phyloP scores from a whole-genome alignment of 2,113 vertebrate genomes.

The Menidia beryllina region DNA sequence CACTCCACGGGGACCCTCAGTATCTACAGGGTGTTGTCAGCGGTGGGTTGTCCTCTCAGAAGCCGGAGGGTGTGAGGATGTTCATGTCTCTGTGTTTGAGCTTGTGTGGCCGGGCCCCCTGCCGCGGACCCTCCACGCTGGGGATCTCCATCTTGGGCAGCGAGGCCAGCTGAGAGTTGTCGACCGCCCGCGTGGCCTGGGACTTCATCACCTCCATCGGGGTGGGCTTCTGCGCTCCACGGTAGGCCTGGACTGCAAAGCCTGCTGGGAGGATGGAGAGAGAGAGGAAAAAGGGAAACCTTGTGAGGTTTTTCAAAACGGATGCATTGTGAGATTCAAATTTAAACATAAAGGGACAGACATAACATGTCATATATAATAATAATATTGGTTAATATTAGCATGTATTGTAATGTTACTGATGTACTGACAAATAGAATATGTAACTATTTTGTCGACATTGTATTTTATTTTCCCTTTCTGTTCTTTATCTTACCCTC shows the following conservation, averaged over 20 bases:
- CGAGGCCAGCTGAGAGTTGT: constrained; percentile 81
- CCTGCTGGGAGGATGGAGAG: constrained; percentile 76
- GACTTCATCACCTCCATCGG: constrained; percentile 93
- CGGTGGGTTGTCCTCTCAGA: constrained; percentile 76
- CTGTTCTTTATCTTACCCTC: too few relatives aligned
- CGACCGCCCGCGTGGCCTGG: constrained; percentile 84
- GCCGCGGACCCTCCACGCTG: constrained; percentile 82
- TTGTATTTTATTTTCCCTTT: too few relatives aligned
- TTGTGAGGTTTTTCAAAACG: too few relatives aligned
- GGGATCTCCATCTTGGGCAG: constrained; percentile 93
- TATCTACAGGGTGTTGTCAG: rapidly evolving
- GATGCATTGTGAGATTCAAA: too few relatives aligned
- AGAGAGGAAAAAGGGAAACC: too few relatives aligned
- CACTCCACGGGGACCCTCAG: constrained; percentile 24
- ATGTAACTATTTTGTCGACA: too few relatives aligned
- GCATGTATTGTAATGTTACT: too few relatives aligned
- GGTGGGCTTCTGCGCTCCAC: constrained; percentile 90
- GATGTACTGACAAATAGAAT: too few relatives aligned
- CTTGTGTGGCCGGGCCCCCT: constrained; percentile 84
- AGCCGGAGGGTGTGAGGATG: constrained; percentile 90
- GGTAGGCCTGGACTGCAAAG: constrained; percentile 90
- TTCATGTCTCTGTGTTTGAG: constrained; percentile 91
- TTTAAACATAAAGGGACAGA: too few relatives aligned
- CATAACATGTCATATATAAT: too few relatives aligned
- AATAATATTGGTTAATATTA: too few relatives aligned